These are phyloP conservation scores for Tetraodon nigroviridis DNA, from an alignment of 2,113 vertebrate species.

Conservation along the genomic window DNA sequence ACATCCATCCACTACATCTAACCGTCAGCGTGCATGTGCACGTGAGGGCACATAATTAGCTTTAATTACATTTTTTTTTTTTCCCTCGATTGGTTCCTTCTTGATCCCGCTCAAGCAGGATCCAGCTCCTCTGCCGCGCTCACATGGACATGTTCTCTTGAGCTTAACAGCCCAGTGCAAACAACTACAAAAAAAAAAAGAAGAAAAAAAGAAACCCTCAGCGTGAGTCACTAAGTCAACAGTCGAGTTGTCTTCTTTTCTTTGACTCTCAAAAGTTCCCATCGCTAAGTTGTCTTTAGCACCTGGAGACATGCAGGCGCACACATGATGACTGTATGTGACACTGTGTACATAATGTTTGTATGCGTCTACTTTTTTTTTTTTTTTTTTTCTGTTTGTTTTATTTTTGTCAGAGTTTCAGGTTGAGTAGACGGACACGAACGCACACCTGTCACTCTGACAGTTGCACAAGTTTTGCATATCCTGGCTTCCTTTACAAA, in stretches of 20 bases:
- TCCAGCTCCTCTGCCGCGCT: constrained; percentile 37
- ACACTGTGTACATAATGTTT: not conserved
- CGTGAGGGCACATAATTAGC: not conserved
- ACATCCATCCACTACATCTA: constrained; percentile 3
- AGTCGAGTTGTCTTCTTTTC: constrained; percentile 24
- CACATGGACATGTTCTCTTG: constrained; percentile 37
- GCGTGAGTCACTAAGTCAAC: constrained; percentile 64
- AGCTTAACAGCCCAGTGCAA: constrained; percentile 45
- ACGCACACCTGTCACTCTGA: constrained; percentile 33
- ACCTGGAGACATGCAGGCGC: not conserved
- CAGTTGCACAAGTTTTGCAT: constrained; percentile 44
- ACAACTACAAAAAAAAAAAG: constrained; percentile 24
- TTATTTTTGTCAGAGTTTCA: constrained; percentile 26
- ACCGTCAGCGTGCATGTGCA: not conserved
- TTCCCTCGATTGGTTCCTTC: constrained; percentile 8
- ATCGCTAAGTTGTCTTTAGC: constrained; percentile 9
- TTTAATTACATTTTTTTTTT: not conserved
- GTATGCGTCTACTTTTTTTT: not conserved
- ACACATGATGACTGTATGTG: too few relatives aligned
- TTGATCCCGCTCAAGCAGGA: constrained; percentile 30
- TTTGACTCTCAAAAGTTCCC: constrained; percentile 30
- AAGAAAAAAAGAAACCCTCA: constrained; percentile 2
- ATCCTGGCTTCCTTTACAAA: constrained; percentile 46
- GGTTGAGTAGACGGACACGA: constrained; percentile 12
- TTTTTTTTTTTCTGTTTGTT: constrained; percentile 19